A percentile compares a stretch with the other conserved stretches of the same genome.
These are phyloP conservation scores for Artemia sinica DNA, from an alignment of 2,888 invertebrate genomes.

Conservation along the genomic window DNA sequence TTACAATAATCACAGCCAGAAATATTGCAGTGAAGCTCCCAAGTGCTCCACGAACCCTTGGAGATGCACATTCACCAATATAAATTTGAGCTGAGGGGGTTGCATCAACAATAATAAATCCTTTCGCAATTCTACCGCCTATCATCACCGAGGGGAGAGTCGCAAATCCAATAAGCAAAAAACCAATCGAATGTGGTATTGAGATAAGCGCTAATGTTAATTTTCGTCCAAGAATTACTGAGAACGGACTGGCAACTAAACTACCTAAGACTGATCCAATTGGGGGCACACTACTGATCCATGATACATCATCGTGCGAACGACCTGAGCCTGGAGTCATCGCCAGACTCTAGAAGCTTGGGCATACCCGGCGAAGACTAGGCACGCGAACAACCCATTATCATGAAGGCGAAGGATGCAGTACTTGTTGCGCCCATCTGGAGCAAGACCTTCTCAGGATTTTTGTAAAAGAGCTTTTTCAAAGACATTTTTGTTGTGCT, in stretches of 20 bases:
- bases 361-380: constrained; percentile 22
- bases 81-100: constrained; percentile 21
- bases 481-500: not conserved
- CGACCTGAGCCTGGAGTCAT: not conserved
- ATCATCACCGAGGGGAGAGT: constrained; percentile 19
- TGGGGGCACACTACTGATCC: constrained; percentile 23
- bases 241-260: constrained; percentile 19
- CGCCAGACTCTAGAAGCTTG: constrained; percentile 17
- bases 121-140: constrained; percentile 19
- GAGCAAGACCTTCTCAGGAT: constrained; percentile 21
- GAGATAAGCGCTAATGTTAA: constrained; percentile 20
- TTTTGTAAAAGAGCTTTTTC: constrained; percentile 20
- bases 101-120: constrained; percentile 20
- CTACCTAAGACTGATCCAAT: constrained; percentile 21
- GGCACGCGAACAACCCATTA: constrained; percentile 20
- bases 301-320: constrained; percentile 17
- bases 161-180: constrained; percentile 21
- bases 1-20: constrained; percentile 44
- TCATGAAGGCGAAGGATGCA: constrained; percentile 22
- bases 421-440: constrained; percentile 22
- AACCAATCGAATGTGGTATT: constrained; percentile 20
- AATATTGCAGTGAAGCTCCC: constrained; percentile 22
- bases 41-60: constrained; percentile 21
- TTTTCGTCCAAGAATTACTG: constrained; percentile 17
- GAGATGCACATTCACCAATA: constrained; percentile 22